These are phyloP conservation scores for Liparis tanakae DNA, from an alignment of 2,797 vertebrate genomes.

Conservation along the genomic window DNA sequence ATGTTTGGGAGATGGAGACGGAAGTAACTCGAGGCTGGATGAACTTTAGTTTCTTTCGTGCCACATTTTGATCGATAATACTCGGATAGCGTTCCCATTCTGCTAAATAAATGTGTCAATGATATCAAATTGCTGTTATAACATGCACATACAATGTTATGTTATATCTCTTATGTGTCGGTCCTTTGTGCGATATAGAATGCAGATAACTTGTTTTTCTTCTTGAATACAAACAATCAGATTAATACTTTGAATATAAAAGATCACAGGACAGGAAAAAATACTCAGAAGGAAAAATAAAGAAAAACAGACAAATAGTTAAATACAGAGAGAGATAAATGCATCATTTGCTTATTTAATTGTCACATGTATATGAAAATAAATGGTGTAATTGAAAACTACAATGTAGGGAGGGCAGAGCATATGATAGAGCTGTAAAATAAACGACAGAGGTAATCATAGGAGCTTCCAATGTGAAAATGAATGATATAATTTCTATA, in stretches of 20 bases:
- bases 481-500: conserved; percentile 10
- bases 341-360: no score
- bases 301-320: conserved; percentile 18
- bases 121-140: background rate
- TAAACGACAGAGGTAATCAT: conserved; percentile 2
- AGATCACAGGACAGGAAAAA: conserved; percentile 21
- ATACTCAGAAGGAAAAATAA: conserved; percentile 2
- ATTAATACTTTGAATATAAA: conserved; percentile 38
- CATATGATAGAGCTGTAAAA: conserved; percentile 12
- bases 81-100: background rate
- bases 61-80: conserved; percentile 1
- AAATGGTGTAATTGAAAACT: conserved; percentile 14
- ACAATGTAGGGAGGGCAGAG: background rate
- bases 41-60: conserved; percentile 13
- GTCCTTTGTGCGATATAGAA: conserved; percentile 12
- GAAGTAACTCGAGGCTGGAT: background rate
- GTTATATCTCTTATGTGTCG: background rate
- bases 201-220: conserved; percentile 1
- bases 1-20: conserved; percentile 17
- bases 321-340: conserved; percentile 26
- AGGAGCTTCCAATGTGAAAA: background rate
- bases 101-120: conserved; percentile 15
- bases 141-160: conserved; percentile 19
- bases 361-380: conserved; percentile 13
- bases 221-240: conserved; percentile 36